Conservation (phyloP, 2,888 invertebrate genomes). For the Apotomis turbidana region DNA sequence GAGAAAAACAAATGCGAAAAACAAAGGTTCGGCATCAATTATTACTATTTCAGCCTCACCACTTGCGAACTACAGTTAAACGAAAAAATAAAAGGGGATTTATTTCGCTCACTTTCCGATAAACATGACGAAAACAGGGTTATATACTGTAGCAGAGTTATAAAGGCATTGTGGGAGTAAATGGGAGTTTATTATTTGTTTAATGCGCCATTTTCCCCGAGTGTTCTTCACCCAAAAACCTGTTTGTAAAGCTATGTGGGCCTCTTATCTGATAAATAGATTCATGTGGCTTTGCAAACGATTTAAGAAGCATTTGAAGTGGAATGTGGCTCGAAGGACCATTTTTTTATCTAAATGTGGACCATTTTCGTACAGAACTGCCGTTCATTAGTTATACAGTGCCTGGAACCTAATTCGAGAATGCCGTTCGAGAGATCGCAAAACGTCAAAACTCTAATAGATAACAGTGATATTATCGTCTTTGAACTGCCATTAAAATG, state of each 20-base stretch:
- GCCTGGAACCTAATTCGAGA: too few relatives aligned
- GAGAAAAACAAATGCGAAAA: constrained; percentile 53
- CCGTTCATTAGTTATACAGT: background rate
- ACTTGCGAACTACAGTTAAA: constrained; percentile 49
- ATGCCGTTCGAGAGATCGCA: too few relatives aligned
- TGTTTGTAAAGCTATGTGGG: constrained; percentile 28
- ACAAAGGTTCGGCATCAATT: constrained; percentile 51
- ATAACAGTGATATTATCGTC: too few relatives aligned
- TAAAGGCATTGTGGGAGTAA: constrained; percentile 45
- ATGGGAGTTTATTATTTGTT: constrained; percentile 41
- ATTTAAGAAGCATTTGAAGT: constrained; percentile 16
- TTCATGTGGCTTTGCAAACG: constrained; percentile 19
- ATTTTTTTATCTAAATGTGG: constrained; percentile 5
- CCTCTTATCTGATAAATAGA: constrained; percentile 31
- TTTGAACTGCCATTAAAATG: too few relatives aligned
- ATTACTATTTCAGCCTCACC: constrained; percentile 50
- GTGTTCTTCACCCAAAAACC: constrained; percentile 23
- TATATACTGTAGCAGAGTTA: constrained; percentile 43
- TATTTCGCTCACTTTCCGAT: constrained; percentile 54
- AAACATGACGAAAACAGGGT: constrained; percentile 48
- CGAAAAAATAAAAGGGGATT: constrained; percentile 48
- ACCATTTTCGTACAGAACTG: background rate
- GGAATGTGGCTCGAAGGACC: background rate
- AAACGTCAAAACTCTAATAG: too few relatives aligned
- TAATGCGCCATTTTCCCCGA: constrained; percentile 24